phyloP scores from a whole-genome alignment of 2,888 invertebrate genomes.

The Eumerus sabulonum region DNA sequence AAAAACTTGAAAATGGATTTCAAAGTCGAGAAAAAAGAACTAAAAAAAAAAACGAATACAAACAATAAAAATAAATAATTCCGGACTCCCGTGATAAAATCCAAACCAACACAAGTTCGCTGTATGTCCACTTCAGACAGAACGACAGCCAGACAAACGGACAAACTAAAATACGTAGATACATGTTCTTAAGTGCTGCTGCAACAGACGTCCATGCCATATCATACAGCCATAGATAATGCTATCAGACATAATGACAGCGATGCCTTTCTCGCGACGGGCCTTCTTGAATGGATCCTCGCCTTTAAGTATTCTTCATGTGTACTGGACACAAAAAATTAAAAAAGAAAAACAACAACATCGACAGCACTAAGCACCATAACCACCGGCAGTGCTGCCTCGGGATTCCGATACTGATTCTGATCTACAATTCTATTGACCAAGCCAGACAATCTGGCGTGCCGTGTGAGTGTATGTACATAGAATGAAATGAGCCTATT shows the following conservation, averaged over 20 bases:
- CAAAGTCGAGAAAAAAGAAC: conserved; percentile 12
- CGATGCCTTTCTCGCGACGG: conserved; percentile 5
- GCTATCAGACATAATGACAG: conserved; percentile 63
- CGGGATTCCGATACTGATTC: conserved; percentile 40
- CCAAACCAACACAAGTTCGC: conserved; percentile 42
- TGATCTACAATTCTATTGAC: conserved; percentile 66
- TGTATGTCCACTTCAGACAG: conserved; percentile 42
- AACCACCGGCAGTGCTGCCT: too few species aligned
- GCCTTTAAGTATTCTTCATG: conserved; percentile 48
- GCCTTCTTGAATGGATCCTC: conserved; percentile 55
- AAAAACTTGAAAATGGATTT: conserved; percentile 46
- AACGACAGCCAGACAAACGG: too few species aligned
- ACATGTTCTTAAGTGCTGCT: conserved; percentile 47
- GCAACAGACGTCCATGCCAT: conserved; percentile 27
- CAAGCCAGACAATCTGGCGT: conserved; percentile 68
- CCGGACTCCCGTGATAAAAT: conserved; percentile 59
- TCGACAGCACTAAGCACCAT: too few species aligned
- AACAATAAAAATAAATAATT: conserved; percentile 60
- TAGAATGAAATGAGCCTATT: conserved; percentile 29
- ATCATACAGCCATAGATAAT: conserved; percentile 54
- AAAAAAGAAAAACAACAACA: too few species aligned
- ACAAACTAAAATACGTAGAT: conserved; percentile 14
- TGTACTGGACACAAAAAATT: conserved; percentile 29
- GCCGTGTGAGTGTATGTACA: too few species aligned
- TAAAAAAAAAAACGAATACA: conserved; percentile 24